Evolutionary conservation across 2,888 invertebrate species (phyloP).

Genomic region (Papilio elwesi): DNA sequence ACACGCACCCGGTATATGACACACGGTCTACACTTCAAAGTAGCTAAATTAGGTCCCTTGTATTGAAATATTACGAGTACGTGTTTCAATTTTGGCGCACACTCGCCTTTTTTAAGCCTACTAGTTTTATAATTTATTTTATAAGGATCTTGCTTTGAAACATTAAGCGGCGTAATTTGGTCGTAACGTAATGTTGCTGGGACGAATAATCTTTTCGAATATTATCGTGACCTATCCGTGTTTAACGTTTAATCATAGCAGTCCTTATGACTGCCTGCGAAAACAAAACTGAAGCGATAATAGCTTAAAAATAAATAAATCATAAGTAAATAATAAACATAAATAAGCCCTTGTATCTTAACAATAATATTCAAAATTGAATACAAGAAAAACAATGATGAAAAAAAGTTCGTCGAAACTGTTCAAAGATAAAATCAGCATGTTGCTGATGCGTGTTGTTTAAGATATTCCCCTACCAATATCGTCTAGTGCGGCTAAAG

Average conservation of each 20-base stretch:
- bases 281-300: too few species aligned
- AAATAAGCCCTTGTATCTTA: too few species aligned
- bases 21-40: constrained; percentile 72
- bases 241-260: neutral
- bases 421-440: too few species aligned
- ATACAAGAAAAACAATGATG: too few species aligned
- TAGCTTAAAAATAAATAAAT: too few species aligned
- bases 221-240: neutral
- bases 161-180: constrained; percentile 6
- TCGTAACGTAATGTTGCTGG: neutral
- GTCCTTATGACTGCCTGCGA: too few species aligned
- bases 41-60: constrained; percentile 80
- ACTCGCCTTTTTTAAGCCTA: constrained; percentile 38
- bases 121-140: constrained; percentile 36
- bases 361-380: too few species aligned
- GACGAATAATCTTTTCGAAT: neutral
- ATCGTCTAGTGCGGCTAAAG: too few species aligned
- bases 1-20: constrained; percentile 69
- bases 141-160: constrained; percentile 19
- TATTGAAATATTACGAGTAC: constrained; percentile 60
- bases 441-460: too few species aligned
- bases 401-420: too few species aligned
- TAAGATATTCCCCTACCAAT: too few species aligned
- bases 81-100: constrained; percentile 46
- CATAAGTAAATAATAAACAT: too few species aligned